Percentiles rank a stretch among this genome's conserved stretches.
Conservation (phyloP, 2,113 vertebrate species). For the Engystomops pustulosus region DNA sequence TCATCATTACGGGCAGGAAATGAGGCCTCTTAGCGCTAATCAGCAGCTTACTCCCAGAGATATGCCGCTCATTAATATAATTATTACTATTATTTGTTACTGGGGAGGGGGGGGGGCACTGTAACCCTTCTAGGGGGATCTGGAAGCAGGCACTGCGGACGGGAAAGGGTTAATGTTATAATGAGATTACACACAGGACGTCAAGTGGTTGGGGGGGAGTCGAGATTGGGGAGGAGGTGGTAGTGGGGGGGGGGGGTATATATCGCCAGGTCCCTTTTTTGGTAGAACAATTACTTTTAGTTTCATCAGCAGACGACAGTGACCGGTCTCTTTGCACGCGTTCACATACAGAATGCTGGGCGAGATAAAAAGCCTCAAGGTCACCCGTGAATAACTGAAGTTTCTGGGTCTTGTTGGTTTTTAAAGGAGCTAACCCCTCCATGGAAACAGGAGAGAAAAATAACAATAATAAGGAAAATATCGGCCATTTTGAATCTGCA, state of each 20-base stretch:
- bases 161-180: neutral
- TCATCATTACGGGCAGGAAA: constrained; percentile 54
- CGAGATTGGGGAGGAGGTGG: no score
- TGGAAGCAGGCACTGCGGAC: constrained; percentile 12
- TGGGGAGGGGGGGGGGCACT: neutral
- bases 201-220: neutral
- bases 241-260: neutral
- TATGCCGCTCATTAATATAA: neutral
- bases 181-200: constrained; percentile 35
- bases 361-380: neutral
- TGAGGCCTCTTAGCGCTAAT: constrained; percentile 46
- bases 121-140: neutral
- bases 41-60: neutral
- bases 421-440: neutral
- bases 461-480: no score
- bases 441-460: neutral
- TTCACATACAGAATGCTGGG: neutral
- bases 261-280: neutral
- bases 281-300: neutral
- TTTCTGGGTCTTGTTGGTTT: neutral
- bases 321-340: neutral
- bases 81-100: constrained; percentile 36
- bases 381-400: neutral
- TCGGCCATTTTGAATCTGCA: no score
- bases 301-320: neutral